Evolutionary conservation across 2,888 invertebrate species (phyloP).

Genomic region (Sinodicranocentrus sp.): DNA sequence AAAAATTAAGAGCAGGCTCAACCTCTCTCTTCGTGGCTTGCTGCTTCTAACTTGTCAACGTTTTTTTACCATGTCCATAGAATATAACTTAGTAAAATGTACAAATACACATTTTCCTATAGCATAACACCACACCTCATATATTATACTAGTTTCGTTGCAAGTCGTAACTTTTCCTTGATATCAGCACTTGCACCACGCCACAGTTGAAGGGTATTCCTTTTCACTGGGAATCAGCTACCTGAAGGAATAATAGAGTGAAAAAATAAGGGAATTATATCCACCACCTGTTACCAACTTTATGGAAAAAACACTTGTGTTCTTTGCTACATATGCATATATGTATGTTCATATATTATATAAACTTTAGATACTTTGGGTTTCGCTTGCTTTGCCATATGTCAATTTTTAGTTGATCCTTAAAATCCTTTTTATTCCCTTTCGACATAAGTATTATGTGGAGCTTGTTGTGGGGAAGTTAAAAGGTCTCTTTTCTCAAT

Average conservation of each 20-base stretch:
- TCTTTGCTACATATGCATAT: constrained; percentile 19
- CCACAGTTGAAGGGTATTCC: too few relatives aligned
- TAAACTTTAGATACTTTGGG: not conserved
- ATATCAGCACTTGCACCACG: not conserved
- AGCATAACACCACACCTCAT: not conserved
- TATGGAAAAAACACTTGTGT: constrained; percentile 44
- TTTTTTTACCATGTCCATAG: too few relatives aligned
- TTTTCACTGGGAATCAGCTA: not conserved
- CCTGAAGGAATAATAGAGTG: not conserved
- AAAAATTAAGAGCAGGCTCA: constrained; percentile 15
- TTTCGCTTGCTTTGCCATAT: constrained; percentile 56
- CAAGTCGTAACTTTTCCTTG: not conserved
- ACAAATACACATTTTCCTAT: constrained; percentile 6
- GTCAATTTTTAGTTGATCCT: constrained; percentile 40
- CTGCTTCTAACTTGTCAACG: not conserved
- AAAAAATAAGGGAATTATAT: constrained; percentile 37
- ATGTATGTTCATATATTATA: constrained; percentile 20
- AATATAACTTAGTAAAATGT: too few relatives aligned
- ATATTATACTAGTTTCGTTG: not conserved
- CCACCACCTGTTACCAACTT: constrained; percentile 55
- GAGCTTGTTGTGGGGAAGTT: too few relatives aligned
- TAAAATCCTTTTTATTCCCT: not conserved
- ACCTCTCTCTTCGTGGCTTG: constrained; percentile 5
- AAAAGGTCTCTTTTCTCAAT: not conserved
- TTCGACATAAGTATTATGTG: too few relatives aligned